Evolutionary conservation across 1,140 invertebrate species (phyloP).

Genomic region (Calephelis nemesis): DNA sequence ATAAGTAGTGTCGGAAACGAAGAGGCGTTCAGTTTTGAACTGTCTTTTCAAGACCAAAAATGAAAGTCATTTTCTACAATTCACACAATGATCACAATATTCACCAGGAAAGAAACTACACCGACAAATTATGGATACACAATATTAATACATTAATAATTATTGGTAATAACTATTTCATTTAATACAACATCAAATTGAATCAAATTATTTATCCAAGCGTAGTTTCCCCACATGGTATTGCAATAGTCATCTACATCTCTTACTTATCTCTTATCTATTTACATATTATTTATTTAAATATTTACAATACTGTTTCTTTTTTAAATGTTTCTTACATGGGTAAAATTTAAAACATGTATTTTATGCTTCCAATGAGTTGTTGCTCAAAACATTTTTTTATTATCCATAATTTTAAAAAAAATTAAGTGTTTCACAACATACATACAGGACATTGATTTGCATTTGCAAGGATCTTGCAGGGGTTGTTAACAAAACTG

Average conservation of each 20-base stretch:
- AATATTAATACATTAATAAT: slow-evolving; percentile 11
- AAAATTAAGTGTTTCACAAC: too few relatives aligned
- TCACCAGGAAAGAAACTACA: slow-evolving; percentile 68
- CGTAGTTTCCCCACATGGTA: slow-evolving; percentile 77
- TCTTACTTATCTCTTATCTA: slow-evolving; percentile 17
- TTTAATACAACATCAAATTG: slow-evolving; percentile 66
- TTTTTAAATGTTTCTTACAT: slow-evolving; percentile 14
- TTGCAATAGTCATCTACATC: slow-evolving; percentile 46
- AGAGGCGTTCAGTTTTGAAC: too few relatives aligned
- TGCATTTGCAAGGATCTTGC: too few relatives aligned
- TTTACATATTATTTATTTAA: slow-evolving; percentile 11
- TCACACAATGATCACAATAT: slow-evolving; percentile 32
- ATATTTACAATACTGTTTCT: slow-evolving; percentile 54
- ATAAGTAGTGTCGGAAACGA: too few relatives aligned
- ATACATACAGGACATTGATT: too few relatives aligned
- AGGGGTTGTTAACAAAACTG: too few relatives aligned
- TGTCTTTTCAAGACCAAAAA: too few relatives aligned
- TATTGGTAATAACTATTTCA: slow-evolving; percentile 30
- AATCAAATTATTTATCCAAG: slow-evolving; percentile 70
- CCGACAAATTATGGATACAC: slow-evolving; percentile 51
- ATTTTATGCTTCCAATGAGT: too few relatives aligned
- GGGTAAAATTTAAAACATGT: background rate
- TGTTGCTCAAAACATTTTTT: too few relatives aligned
- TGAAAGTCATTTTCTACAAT: slow-evolving; percentile 9
- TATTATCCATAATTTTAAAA: too few relatives aligned